Evolutionary conservation across 23 tunicate species (phyloP).

Genomic region (Corella eumyota): DNA sequence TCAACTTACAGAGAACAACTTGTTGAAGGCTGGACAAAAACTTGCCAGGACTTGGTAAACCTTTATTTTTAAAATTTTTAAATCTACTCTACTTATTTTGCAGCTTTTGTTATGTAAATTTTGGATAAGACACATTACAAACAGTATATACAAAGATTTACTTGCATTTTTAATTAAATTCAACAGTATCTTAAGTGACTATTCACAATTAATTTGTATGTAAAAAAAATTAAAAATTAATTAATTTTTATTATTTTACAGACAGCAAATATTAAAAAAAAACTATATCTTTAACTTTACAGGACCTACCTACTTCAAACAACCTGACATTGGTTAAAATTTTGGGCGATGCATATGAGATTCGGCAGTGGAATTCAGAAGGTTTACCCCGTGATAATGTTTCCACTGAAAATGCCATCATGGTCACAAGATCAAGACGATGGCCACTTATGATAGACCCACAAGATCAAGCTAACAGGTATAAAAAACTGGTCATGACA

Average conservation of each 20-base stretch:
- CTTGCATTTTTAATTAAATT: not conserved
- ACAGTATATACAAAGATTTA: not conserved
- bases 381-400: slow-evolving; percentile 89
- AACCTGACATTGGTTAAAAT: slow-evolving; percentile 68
- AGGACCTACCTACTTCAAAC: slow-evolving; percentile 87
- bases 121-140: too few species aligned
- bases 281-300: too few species aligned
- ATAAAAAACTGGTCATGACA: not conserved
- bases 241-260: too few species aligned
- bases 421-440: slow-evolving; percentile 86
- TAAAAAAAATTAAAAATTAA: too few species aligned
- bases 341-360: slow-evolving; percentile 92
- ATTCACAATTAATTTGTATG: too few species aligned
- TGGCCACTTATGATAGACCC: slow-evolving; percentile 99
- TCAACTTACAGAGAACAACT: slow-evolving; percentile 80
- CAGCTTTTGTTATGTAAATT: not conserved
- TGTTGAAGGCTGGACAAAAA: slow-evolving; percentile 75
- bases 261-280: too few species aligned
- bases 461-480: slow-evolving; percentile 98
- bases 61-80: not conserved
- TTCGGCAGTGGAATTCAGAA: slow-evolving; percentile 96
- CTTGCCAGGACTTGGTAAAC: slow-evolving; percentile 82
- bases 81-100: not conserved
- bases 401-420: slow-evolving; percentile 92
- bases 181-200: not conserved